These are phyloP conservation scores for Notolabrus celidotus DNA, from an alignment of 2,797 vertebrate genomes.

Conservation along the genomic window DNA sequence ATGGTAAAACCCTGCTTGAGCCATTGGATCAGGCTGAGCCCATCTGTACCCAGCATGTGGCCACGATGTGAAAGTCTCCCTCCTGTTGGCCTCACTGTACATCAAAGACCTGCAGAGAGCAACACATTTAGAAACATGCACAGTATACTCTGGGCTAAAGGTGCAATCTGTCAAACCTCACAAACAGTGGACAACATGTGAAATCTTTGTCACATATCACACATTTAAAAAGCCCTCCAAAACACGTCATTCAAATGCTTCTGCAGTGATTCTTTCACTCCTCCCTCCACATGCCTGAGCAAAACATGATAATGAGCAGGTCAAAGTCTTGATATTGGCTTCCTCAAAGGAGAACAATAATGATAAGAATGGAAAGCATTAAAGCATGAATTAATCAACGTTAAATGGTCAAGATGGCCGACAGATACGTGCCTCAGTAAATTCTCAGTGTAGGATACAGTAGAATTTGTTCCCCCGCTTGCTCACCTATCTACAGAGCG, in stretches of 20 bases:
- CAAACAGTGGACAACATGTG: too few relatives aligned
- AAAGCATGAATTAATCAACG: too few relatives aligned
- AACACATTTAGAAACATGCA: not conserved
- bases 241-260: not conserved
- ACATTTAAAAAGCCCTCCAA: not conserved
- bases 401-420: too few relatives aligned
- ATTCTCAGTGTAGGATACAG: not conserved
- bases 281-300: too few relatives aligned
- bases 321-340: too few relatives aligned
- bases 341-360: too few relatives aligned
- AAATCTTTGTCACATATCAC: not conserved
- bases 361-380: too few relatives aligned
- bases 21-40: conserved; percentile 99
- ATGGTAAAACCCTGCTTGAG: conserved; percentile 99
- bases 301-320: too few relatives aligned
- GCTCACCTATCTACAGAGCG: conserved; percentile 97
- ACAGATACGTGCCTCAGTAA: too few relatives aligned
- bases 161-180: not conserved
- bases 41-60: conserved; percentile 98
- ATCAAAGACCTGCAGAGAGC: conserved; percentile 91
- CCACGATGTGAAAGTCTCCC: conserved; percentile 99
- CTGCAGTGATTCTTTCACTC: too few relatives aligned
- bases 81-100: conserved; percentile 99
- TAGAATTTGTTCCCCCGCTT: not conserved
- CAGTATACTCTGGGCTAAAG: not conserved